Evolutionary conservation across 2,888 invertebrate species (phyloP).

Genomic region (Trissolcus japonicus): DNA sequence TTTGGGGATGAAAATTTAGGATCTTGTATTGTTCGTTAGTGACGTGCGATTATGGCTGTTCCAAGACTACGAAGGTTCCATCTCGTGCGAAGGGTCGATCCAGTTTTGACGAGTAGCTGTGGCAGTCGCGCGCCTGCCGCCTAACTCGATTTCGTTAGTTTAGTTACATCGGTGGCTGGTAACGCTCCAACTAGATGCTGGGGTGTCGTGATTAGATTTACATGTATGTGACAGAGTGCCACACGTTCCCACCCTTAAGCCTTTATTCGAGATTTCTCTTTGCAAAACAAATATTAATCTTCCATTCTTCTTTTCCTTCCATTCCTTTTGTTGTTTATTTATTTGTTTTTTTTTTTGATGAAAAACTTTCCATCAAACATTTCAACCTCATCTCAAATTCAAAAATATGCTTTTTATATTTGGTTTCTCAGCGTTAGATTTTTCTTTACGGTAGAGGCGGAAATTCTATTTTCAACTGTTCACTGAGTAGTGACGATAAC

Average conservation of each 20-base stretch:
- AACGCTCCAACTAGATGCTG: slow-evolving; percentile 70
- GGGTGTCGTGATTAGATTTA: slow-evolving; percentile 75
- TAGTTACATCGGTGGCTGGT: slow-evolving; percentile 74
- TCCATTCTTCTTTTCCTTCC: slow-evolving; percentile 9
- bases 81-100: slow-evolving; percentile 66
- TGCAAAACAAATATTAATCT: slow-evolving; percentile 59
- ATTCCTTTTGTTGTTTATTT: too few relatives aligned
- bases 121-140: slow-evolving; percentile 61
- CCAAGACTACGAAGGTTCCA: slow-evolving; percentile 57
- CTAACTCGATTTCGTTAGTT: slow-evolving; percentile 76
- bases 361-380: too few relatives aligned
- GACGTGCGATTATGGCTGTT: slow-evolving; percentile 44
- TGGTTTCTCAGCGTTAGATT: background rate
- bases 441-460: background rate
- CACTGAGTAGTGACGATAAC: slow-evolving; percentile 44
- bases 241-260: slow-evolving; percentile 60
- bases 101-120: slow-evolving; percentile 71
- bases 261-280: slow-evolving; percentile 62
- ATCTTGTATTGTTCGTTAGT: slow-evolving; percentile 48
- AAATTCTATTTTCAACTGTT: slow-evolving; percentile 16
- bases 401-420: background rate
- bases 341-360: background rate
- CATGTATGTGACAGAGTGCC: slow-evolving; percentile 65
- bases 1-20: slow-evolving; percentile 1
- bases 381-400: too few relatives aligned